A percentile compares a stretch with the other conserved stretches of the same genome.
Evolutionary conservation across 2,888 invertebrate species (phyloP).

Genomic region (Hedya salicella): DNA sequence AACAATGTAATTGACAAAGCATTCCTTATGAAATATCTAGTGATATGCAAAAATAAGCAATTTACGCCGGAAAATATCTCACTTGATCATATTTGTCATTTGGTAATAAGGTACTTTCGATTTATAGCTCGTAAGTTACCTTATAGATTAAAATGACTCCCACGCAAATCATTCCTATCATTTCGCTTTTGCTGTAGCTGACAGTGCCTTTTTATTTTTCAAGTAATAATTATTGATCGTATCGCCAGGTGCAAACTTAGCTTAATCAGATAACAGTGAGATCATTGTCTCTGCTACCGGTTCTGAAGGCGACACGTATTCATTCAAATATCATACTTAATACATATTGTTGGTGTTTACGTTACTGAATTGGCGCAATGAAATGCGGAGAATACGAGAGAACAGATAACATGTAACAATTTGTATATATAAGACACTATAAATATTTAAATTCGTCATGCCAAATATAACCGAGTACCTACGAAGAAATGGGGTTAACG

Average conservation of each 20-base stretch:
- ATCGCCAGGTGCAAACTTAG: neutral
- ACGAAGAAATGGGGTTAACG: constrained; percentile 35
- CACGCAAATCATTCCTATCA: too few species aligned
- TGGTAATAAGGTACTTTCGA: constrained; percentile 20
- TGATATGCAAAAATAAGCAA: neutral
- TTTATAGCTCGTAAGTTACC: neutral
- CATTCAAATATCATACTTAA: constrained; percentile 5
- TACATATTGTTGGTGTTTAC: constrained; percentile 21
- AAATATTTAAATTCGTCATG: constrained; percentile 26
- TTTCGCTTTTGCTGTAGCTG: too few species aligned
- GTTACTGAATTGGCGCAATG: constrained; percentile 25
- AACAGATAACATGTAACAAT: neutral
- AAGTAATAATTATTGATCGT: too few species aligned
- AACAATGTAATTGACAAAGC: neutral
- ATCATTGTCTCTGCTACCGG: neutral
- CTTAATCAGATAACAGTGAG: neutral
- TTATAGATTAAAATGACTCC: too few species aligned
- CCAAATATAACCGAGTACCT: constrained; percentile 33
- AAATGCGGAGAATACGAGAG: constrained; percentile 20
- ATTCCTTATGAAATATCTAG: too few species aligned
- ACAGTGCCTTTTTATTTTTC: too few species aligned
- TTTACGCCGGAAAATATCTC: neutral
- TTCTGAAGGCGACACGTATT: neutral
- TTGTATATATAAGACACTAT: neutral
- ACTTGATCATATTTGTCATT: constrained; percentile 5